Evolutionary conservation across 2,113 vertebrate genomes (phyloP).

Genomic region (Engraulis encrasicolus): DNA sequence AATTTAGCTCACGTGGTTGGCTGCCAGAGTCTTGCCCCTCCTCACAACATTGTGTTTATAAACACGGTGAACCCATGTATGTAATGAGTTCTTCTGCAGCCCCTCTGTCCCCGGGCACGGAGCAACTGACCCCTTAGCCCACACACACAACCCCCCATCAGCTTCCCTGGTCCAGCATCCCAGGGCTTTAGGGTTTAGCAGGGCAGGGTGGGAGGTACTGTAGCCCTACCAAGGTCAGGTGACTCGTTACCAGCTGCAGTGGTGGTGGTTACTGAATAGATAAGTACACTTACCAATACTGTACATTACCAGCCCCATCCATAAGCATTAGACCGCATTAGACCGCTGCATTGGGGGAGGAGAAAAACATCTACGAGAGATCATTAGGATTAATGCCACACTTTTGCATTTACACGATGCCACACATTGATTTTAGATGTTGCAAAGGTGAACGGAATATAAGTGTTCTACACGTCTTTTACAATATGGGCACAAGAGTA

Average conservation of each 20-base stretch:
- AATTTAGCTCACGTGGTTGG: no score
- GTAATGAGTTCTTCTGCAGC: no score
- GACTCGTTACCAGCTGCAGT: slow-evolving; percentile 15
- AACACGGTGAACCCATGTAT: no score
- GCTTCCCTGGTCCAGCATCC: background rate
- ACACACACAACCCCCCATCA: no score
- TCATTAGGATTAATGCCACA: background rate
- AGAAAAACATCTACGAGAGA: background rate
- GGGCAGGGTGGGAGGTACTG: background rate
- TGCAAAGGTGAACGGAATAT: background rate
- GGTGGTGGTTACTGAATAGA: no score
- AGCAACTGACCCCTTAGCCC: no score
- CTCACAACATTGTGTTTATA: no score
- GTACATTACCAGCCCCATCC: background rate
- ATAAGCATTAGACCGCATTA: background rate
- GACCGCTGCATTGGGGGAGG: no score
- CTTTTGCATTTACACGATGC: no score
- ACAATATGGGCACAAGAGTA: background rate
- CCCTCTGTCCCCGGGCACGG: no score
- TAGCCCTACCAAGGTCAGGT: background rate
- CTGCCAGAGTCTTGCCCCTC: no score
- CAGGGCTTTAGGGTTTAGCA: background rate
- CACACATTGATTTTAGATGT: background rate
- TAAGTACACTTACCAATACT: background rate
- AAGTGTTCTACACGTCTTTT: background rate